These are phyloP conservation scores for Drosophila albomicans DNA, from an alignment of 1,140 invertebrate species.

Conservation along the genomic window DNA sequence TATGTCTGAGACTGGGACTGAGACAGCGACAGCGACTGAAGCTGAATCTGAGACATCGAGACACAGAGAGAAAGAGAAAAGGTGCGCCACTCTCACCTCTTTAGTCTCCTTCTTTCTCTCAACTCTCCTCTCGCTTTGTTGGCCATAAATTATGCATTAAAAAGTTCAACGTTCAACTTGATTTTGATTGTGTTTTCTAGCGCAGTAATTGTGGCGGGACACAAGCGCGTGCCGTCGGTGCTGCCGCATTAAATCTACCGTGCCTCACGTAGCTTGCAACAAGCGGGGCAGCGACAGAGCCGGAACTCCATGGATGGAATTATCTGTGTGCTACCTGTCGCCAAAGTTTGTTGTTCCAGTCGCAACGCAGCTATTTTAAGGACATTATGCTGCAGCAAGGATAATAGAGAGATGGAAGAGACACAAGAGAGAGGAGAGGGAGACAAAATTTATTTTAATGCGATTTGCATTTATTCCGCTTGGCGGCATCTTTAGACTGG, in stretches of 20 bases:
- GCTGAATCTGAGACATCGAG: slow-evolving; percentile 1
- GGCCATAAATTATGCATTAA: slow-evolving; percentile 80
- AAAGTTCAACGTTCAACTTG: slow-evolving; percentile 78
- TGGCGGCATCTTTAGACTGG: slow-evolving; percentile 35
- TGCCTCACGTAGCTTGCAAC: slow-evolving; percentile 6
- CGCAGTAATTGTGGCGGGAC: slow-evolving; percentile 44
- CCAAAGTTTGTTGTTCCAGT: slow-evolving; percentile 55
- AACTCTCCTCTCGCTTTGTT: background rate
- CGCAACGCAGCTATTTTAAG: slow-evolving; percentile 56
- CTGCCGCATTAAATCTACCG: slow-evolving; percentile 8
- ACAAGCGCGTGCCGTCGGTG: slow-evolving; percentile 18
- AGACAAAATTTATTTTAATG: slow-evolving; percentile 74
- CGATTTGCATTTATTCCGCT: slow-evolving; percentile 80
- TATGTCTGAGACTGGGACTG: slow-evolving; percentile 22
- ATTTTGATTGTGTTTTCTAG: slow-evolving; percentile 73
- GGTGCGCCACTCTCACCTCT: slow-evolving; percentile 24
- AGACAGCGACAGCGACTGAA: background rate
- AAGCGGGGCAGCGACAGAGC: background rate
- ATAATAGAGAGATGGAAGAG: too few relatives aligned
- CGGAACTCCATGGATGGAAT: slow-evolving; percentile 16
- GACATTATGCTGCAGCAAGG: slow-evolving; percentile 65
- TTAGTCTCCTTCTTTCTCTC: background rate
- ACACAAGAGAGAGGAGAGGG: background rate
- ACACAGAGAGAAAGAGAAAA: slow-evolving; percentile 4
- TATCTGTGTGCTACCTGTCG: slow-evolving; percentile 67